phyloP scores from a whole-genome alignment of 2,888 invertebrate genomes.

The Linyphia triangularis region DNA sequence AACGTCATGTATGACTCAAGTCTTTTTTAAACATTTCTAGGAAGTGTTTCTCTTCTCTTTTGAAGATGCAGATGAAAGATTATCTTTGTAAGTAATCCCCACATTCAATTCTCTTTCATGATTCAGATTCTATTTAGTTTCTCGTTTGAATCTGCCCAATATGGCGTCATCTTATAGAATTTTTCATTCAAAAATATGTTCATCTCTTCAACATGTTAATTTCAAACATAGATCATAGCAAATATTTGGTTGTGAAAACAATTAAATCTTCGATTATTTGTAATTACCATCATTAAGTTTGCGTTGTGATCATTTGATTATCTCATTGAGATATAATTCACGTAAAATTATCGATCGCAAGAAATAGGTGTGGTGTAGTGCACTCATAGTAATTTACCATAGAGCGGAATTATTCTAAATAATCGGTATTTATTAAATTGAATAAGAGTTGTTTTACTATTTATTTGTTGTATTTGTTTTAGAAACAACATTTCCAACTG shows the following conservation, averaged over 20 bases:
- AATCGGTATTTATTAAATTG: too few species aligned
- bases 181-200: not conserved
- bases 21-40: slow-evolving; percentile 3
- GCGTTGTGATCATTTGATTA: too few species aligned
- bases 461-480: too few species aligned
- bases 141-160: not conserved
- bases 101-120: not conserved
- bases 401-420: too few species aligned
- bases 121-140: not conserved
- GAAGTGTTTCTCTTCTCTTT: not conserved
- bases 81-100: slow-evolving; percentile 6
- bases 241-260: too few species aligned
- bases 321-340: not conserved
- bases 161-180: slow-evolving; percentile 19
- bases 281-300: too few species aligned
- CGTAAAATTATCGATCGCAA: slow-evolving; percentile 7
- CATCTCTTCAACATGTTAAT: not conserved
- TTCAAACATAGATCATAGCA: too few species aligned
- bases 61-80: not conserved
- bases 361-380: not conserved
- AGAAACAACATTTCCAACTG: too few species aligned
- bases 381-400: not conserved
- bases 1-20: not conserved
- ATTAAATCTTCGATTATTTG: too few species aligned
- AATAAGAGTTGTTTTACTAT: too few species aligned